Percentiles rank a stretch among this genome's conserved stretches.
phyloP scores from a whole-genome alignment of 2,113 vertebrate genomes.

The Engystomops pustulosus region DNA sequence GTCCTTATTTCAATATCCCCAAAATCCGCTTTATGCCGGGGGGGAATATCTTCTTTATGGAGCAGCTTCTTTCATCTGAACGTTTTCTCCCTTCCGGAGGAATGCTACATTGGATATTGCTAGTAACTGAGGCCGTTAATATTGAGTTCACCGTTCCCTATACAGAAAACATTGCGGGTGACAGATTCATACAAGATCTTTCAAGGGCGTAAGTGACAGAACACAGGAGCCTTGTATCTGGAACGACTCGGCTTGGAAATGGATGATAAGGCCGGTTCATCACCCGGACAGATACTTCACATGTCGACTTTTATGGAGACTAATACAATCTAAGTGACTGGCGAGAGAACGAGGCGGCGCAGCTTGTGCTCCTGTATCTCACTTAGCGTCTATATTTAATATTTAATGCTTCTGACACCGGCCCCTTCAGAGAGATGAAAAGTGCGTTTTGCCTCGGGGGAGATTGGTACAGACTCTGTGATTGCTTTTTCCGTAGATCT shows the following conservation, averaged over 20 bases:
- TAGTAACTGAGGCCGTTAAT: neutral
- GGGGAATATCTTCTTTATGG: too few species aligned
- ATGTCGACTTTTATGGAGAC: slow-evolving; percentile 13
- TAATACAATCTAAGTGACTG: slow-evolving; percentile 5
- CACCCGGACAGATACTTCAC: neutral
- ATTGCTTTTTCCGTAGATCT: neutral
- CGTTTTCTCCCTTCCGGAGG: too few species aligned
- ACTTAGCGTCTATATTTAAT: slow-evolving; percentile 32
- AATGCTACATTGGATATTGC: too few species aligned
- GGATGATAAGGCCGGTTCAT: neutral
- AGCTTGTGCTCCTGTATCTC: neutral
- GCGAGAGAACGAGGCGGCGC: neutral
- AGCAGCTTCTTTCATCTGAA: too few species aligned
- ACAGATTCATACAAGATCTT: neutral
- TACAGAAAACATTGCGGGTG: neutral
- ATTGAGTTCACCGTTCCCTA: neutral
- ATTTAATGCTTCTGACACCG: slow-evolving; percentile 7
- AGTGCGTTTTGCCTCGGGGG: neutral
- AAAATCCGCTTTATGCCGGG: too few species aligned
- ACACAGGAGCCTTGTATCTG: neutral
- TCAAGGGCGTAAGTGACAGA: neutral
- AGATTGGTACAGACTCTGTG: neutral
- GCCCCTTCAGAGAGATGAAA: neutral
- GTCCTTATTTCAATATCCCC: too few species aligned
- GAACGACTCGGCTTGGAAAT: neutral